These are phyloP conservation scores for Proisotoma minuta DNA, from an alignment of 2,888 invertebrate species.

Conservation along the genomic window DNA sequence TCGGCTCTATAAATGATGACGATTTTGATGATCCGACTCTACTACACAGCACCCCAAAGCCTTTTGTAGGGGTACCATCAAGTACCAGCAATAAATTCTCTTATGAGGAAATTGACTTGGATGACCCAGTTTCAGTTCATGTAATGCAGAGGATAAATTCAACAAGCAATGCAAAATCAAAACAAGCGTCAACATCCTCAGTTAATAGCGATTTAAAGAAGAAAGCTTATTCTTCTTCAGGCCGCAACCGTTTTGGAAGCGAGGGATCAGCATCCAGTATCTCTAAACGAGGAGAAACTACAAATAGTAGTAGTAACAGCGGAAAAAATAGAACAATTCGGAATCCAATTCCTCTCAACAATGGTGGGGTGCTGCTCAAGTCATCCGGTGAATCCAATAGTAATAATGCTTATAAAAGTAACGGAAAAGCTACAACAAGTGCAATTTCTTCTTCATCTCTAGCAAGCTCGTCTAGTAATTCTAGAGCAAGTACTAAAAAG, in stretches of 20 bases:
- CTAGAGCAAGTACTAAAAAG: slow-evolving; percentile 17
- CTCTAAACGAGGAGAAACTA: not conserved
- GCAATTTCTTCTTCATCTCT: too few relatives aligned
- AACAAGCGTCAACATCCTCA: not conserved
- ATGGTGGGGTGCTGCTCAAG: too few relatives aligned
- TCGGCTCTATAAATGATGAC: not conserved
- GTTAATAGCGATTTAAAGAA: too few relatives aligned
- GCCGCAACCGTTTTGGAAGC: not conserved
- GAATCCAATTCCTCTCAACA: too few relatives aligned
- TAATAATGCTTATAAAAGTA: too few relatives aligned
- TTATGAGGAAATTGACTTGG: not conserved
- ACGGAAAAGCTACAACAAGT: not conserved
- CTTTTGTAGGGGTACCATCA: not conserved
- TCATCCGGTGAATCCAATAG: too few relatives aligned
- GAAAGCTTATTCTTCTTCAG: not conserved
- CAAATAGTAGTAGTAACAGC: not conserved
- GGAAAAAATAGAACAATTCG: not conserved
- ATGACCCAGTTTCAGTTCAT: slow-evolving; percentile 3
- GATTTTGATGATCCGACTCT: slow-evolving; percentile 11
- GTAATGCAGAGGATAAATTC: not conserved
- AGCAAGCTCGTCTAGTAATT: slow-evolving; percentile 4
- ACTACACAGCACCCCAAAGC: not conserved
- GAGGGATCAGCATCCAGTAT: not conserved
- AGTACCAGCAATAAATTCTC: not conserved
- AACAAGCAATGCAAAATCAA: not conserved